A percentile compares a stretch with the other conserved stretches of the same genome.
Conservation (phyloP, 2,888 invertebrate genomes). For the Gandaritis pyraliata region DNA sequence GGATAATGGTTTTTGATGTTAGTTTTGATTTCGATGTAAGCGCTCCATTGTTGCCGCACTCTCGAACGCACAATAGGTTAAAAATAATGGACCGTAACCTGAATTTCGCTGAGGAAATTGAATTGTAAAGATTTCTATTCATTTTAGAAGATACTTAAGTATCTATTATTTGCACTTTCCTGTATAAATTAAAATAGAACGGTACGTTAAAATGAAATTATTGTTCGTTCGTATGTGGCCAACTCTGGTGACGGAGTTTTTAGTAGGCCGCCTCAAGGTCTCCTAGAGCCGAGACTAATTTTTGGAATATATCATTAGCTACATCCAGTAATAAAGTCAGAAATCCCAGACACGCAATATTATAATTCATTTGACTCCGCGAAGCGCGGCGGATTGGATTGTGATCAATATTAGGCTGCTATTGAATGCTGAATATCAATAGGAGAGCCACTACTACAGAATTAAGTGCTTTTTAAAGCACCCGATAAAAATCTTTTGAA, state of each 20-base stretch:
- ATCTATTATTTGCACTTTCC: too few relatives aligned
- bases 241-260: too few relatives aligned
- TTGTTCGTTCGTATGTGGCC: too few relatives aligned
- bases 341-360: constrained; percentile 15
- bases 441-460: constrained; percentile 17
- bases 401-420: constrained; percentile 49
- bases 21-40: constrained; percentile 56
- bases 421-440: constrained; percentile 51
- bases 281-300: too few relatives aligned
- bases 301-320: too few relatives aligned
- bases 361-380: constrained; percentile 42
- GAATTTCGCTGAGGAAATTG: constrained; percentile 3
- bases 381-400: constrained; percentile 42
- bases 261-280: too few relatives aligned
- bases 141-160: background rate
- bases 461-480: background rate
- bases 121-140: constrained; percentile 2
- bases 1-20: constrained; percentile 60
- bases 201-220: too few relatives aligned
- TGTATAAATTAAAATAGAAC: too few relatives aligned
- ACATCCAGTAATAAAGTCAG: constrained; percentile 1
- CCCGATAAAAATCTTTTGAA: too few relatives aligned
- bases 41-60: constrained; percentile 47
- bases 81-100: constrained; percentile 14
- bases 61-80: constrained; percentile 21